Conservation (phyloP, 2,888 invertebrate species). For the Eumacrocentrus americanus region DNA sequence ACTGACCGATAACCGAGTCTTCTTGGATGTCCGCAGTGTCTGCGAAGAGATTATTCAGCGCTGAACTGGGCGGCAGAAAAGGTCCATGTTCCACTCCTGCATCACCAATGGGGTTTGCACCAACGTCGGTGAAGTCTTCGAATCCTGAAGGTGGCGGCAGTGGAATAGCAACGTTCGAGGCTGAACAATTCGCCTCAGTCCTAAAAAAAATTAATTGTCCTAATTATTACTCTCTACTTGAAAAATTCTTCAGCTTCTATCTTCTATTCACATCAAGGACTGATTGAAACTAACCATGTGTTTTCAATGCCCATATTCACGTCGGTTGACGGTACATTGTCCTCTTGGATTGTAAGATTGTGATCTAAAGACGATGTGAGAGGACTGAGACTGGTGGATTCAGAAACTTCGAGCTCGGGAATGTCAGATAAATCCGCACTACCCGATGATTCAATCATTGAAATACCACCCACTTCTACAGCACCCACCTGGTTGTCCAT, state of each 20-base stretch:
- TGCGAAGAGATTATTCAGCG: constrained; percentile 56
- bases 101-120: constrained; percentile 49
- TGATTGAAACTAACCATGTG: no score
- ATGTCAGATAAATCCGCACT: constrained; percentile 50
- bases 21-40: constrained; percentile 56
- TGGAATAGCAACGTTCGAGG: constrained; percentile 47
- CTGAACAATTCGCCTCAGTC: constrained; percentile 55
- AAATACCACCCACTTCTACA: constrained; percentile 52
- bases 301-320: constrained; percentile 62
- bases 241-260: no score
- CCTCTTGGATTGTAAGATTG: constrained; percentile 54
- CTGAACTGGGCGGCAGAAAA: constrained; percentile 53
- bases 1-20: constrained; percentile 54
- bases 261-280: no score
- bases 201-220: constrained; percentile 34
- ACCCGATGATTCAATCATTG: constrained; percentile 54
- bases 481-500: constrained; percentile 55
- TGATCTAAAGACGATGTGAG: constrained; percentile 56
- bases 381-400: constrained; percentile 57
- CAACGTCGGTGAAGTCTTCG: constrained; percentile 52
- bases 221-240: no score
- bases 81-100: constrained; percentile 54
- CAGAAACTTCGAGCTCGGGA: constrained; percentile 52
- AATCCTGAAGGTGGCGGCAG: constrained; percentile 53
- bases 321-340: constrained; percentile 47